Percentiles rank a stretch among this genome's conserved stretches.
phyloP scores from a whole-genome alignment of 2,113 vertebrate species.

The Meriones unguiculatus region DNA sequence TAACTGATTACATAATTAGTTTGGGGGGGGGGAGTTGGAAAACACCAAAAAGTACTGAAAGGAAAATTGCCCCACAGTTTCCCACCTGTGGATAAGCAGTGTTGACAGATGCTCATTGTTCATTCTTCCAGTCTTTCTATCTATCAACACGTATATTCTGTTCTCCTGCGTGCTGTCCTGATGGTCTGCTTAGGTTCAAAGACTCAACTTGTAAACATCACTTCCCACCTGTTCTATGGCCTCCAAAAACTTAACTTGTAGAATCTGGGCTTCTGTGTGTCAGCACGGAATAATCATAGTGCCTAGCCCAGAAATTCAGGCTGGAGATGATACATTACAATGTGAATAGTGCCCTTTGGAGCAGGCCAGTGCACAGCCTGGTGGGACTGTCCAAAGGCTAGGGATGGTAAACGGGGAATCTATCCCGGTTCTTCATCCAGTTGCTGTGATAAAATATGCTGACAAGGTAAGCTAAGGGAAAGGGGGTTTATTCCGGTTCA shows the following conservation, averaged over 20 bases:
- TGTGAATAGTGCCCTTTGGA: not conserved
- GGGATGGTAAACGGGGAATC: not conserved
- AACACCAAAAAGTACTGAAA: constrained; percentile 54
- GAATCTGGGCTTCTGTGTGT: not conserved
- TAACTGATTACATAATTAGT: constrained; percentile 30
- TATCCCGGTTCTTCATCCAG: not conserved
- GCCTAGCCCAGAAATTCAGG: rapidly evolving
- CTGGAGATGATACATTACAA: not conserved
- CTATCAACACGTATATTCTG: not conserved
- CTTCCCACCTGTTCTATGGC: not conserved
- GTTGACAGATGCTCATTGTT: not conserved
- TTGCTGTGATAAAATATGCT: not conserved
- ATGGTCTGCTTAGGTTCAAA: not conserved
- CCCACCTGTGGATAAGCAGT: not conserved
- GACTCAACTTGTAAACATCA: not conserved
- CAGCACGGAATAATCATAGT: rapidly evolving
- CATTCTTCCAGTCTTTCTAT: not conserved
- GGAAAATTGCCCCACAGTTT: constrained; percentile 1
- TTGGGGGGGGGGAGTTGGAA: constrained; percentile 26
- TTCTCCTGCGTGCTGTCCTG: not conserved
- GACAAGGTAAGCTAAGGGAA: not conserved
- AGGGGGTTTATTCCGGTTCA: not conserved
- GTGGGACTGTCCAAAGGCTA: not conserved
- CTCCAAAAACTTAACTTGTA: not conserved
- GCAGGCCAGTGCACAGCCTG: not conserved